Conservation (phyloP, 2,797 vertebrate species). For the Centroberyx gerrardi region DNA sequence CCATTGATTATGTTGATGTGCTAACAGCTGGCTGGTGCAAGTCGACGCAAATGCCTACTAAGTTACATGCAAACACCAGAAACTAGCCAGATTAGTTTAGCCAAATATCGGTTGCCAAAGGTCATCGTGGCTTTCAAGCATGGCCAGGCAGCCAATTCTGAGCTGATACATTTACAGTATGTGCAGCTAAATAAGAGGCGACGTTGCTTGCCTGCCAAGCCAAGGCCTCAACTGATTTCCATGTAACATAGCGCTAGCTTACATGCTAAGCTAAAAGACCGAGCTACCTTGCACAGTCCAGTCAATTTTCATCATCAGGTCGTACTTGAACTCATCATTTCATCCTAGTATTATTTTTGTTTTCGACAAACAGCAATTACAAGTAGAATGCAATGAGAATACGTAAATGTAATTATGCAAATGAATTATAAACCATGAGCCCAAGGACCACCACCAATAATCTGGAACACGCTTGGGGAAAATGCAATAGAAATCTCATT, state of each 20-base stretch:
- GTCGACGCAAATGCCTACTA: constrained; percentile 70
- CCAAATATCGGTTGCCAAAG: constrained; percentile 13
- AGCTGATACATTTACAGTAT: constrained; percentile 1
- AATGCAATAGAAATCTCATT: constrained; percentile 45
- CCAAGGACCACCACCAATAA: constrained; percentile 51
- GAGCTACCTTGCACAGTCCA: constrained; percentile 38
- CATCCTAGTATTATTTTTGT: background rate
- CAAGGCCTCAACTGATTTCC: constrained; percentile 68
- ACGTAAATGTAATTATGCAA: constrained; percentile 66
- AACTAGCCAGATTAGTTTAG: constrained; percentile 29
- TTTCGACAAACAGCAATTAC: background rate
- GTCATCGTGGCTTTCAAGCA: background rate
- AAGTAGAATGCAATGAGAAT: constrained; percentile 3
- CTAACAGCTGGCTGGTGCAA: constrained; percentile 73
- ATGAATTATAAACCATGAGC: constrained; percentile 49
- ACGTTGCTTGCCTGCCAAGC: constrained; percentile 55
- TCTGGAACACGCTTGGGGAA: constrained; percentile 55
- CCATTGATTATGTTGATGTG: constrained; percentile 63
- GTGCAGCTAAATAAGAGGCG: constrained; percentile 8
- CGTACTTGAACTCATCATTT: background rate
- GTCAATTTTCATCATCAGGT: constrained; percentile 25
- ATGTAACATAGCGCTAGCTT: constrained; percentile 73
- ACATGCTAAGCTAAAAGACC: constrained; percentile 72
- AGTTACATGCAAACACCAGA: constrained; percentile 67
- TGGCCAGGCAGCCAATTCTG: background rate